phyloP scores from a whole-genome alignment of 2,113 vertebrate genomes.

The Hyperopisus bebe region DNA sequence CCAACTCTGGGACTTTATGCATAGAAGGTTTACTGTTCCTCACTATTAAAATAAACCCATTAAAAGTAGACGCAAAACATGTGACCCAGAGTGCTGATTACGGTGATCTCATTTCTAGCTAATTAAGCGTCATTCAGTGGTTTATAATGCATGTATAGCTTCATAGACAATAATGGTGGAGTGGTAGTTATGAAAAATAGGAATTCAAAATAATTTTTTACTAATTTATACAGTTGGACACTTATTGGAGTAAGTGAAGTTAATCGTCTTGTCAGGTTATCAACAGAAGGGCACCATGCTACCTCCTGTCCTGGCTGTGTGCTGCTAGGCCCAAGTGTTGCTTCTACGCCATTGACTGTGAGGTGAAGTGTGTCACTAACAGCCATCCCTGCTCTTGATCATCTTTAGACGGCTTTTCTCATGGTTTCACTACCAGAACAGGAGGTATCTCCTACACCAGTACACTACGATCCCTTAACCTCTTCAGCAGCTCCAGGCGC shows the following conservation, averaged over 20 bases:
- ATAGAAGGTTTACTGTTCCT: neutral
- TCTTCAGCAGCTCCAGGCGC: conserved; percentile 78
- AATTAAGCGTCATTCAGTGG: neutral
- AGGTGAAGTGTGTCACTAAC: neutral
- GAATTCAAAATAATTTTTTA: neutral
- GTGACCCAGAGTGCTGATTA: neutral
- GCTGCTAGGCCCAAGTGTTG: neutral
- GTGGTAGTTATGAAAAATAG: neutral
- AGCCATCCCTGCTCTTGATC: neutral
- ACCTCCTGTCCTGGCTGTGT: neutral
- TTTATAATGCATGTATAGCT: neutral
- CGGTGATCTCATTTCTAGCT: neutral
- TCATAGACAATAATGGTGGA: neutral
- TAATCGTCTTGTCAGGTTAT: neutral
- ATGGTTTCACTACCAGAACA: conserved; percentile 83
- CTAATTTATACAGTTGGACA: neutral
- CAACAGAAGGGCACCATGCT: neutral
- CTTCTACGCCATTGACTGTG: neutral
- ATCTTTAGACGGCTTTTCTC: conserved; percentile 68
- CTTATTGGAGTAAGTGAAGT: neutral
- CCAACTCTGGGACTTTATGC: neutral
- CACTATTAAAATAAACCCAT: neutral
- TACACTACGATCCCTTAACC: conserved; percentile 79
- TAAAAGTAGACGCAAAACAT: neutral
- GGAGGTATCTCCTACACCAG: conserved; percentile 81